These are phyloP conservation scores for Sebastes vulpes DNA, from an alignment of 2,797 vertebrate genomes.

Conservation along the genomic window DNA sequence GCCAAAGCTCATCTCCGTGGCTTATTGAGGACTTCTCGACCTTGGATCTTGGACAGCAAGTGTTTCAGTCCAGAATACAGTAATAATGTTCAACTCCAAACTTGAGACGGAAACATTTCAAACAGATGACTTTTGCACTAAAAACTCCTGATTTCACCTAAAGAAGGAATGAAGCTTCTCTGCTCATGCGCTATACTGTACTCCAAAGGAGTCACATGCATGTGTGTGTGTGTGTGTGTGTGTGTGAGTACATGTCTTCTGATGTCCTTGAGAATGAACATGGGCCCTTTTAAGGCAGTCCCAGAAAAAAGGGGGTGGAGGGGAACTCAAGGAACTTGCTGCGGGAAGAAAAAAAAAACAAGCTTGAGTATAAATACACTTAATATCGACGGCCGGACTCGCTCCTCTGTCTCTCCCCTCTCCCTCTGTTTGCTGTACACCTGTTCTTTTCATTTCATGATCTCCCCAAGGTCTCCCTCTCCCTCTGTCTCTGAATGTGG, in stretches of 20 bases:
- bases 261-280: slow-evolving; percentile 67
- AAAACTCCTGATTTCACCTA: background rate
- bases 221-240: background rate
- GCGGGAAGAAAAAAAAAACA: slow-evolving; percentile 49
- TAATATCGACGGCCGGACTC: slow-evolving; percentile 54
- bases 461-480: slow-evolving; percentile 78
- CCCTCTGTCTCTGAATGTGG: slow-evolving; percentile 62
- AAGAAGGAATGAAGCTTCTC: background rate
- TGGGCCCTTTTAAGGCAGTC: slow-evolving; percentile 75
- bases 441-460: slow-evolving; percentile 73
- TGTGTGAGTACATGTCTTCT: background rate
- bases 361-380: slow-evolving; percentile 80
- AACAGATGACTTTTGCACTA: background rate
- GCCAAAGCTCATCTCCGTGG: background rate
- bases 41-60: background rate
- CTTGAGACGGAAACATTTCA: background rate
- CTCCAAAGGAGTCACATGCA: background rate
- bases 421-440: slow-evolving; percentile 64
- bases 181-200: background rate
- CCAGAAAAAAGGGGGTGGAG: slow-evolving; percentile 47
- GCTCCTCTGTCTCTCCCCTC: slow-evolving; percentile 56
- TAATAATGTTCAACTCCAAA: background rate
- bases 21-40: background rate
- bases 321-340: slow-evolving; percentile 39
- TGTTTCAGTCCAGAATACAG: background rate